These are phyloP conservation scores for Neotoma lepida DNA, from an alignment of 2,113 vertebrate species.

Conservation along the genomic window DNA sequence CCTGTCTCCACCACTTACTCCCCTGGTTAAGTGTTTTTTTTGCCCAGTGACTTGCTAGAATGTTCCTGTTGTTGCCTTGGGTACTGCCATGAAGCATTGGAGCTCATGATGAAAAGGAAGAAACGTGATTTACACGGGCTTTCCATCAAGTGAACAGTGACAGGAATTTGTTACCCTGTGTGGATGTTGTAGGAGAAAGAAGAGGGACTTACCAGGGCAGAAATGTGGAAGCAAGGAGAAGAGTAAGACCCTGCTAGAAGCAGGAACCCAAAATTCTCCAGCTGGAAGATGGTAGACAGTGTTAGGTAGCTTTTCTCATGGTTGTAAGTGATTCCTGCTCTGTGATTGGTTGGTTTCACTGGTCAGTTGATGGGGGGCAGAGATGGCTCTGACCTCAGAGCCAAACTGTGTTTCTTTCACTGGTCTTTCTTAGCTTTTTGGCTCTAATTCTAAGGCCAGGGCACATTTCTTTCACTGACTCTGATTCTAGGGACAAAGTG, in stretches of 20 bases:
- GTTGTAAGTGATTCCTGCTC: too few relatives aligned
- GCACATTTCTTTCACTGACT: too few relatives aligned
- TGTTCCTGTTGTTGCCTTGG: not conserved
- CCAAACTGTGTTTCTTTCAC: too few relatives aligned
- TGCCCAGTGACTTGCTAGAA: not conserved
- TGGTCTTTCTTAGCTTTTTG: too few relatives aligned
- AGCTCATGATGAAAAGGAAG: not conserved
- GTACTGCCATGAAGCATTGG: not conserved
- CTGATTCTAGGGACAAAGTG: too few relatives aligned
- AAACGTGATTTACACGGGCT: not conserved
- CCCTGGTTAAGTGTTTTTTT: not conserved
- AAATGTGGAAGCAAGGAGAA: not conserved
- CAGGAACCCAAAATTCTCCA: not conserved
- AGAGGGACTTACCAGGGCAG: not conserved
- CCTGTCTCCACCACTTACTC: not conserved
- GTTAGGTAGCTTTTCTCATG: not conserved
- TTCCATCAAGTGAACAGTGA: not conserved
- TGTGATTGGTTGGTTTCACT: too few relatives aligned
- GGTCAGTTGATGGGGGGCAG: too few relatives aligned
- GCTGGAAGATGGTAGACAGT: not conserved
- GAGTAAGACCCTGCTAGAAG: not conserved
- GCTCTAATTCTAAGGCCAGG: too few relatives aligned
- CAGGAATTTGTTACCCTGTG: not conserved
- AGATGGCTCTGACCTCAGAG: too few relatives aligned
- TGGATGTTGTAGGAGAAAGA: not conserved